Percentiles rank a stretch among this genome's conserved stretches.
Conservation (phyloP, 2,888 invertebrate species). For the Pheosia tremula region DNA sequence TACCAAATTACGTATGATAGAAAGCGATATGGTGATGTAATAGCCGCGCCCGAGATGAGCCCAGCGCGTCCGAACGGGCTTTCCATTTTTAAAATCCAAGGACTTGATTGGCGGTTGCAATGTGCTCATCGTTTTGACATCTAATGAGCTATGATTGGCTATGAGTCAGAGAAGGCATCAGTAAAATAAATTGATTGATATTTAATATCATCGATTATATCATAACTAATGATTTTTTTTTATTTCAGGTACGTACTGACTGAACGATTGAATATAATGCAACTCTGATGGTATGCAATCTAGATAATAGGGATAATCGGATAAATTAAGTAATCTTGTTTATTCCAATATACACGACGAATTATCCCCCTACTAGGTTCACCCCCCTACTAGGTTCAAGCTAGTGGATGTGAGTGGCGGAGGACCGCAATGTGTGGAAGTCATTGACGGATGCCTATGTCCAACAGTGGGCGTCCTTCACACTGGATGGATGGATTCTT, state of each 20-base stretch:
- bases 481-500: too few species aligned
- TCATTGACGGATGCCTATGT: too few species aligned
- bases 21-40: constrained; percentile 65
- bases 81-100: constrained; percentile 62
- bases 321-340: too few species aligned
- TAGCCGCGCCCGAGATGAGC: constrained; percentile 49
- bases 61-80: constrained; percentile 45
- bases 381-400: too few species aligned
- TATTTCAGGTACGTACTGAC: constrained; percentile 43
- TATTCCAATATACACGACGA: too few species aligned
- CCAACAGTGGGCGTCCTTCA: too few species aligned
- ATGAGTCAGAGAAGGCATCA: neutral
- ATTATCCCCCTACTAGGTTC: too few species aligned
- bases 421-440: too few species aligned
- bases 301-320: too few species aligned
- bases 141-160: neutral
- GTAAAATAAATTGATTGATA: too few species aligned
- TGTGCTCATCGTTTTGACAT: constrained; percentile 5
- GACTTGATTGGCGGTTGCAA: constrained; percentile 32
- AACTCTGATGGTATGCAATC: too few species aligned
- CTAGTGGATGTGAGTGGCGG: too few species aligned
- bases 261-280: neutral
- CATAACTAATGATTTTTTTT: constrained; percentile 12
- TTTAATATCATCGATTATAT: neutral
- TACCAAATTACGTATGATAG: constrained; percentile 54